Evolutionary conservation across 1,140 invertebrate species (phyloP).

Genomic region (Bursaphelenchus mucronatus): DNA sequence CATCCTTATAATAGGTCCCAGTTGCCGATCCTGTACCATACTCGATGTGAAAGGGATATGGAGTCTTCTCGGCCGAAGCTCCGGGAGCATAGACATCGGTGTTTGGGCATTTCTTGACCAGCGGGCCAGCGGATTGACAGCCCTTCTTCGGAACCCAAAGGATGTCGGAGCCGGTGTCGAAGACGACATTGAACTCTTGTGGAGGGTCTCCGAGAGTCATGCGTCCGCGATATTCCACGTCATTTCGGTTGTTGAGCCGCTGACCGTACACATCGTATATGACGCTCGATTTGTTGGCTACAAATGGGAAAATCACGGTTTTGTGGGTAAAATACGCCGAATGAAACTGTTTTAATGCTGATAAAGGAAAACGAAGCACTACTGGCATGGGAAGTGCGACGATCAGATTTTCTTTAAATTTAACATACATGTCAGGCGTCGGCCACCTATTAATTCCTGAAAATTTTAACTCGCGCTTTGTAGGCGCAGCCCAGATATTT

Average conservation of each 20-base stretch:
- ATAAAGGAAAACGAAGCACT: too few species aligned
- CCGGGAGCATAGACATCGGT: neutral
- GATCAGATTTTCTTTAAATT: too few species aligned
- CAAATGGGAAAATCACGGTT: neutral
- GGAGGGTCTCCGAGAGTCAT: slow-evolving; percentile 32
- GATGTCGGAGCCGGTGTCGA: slow-evolving; percentile 30
- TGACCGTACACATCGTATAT: slow-evolving; percentile 13
- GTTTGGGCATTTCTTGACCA: slow-evolving; percentile 7
- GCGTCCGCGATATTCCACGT: slow-evolving; percentile 28
- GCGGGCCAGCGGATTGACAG: neutral
- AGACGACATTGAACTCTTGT: slow-evolving; percentile 34
- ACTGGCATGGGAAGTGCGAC: too few species aligned
- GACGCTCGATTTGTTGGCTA: neutral
- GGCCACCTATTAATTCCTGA: too few species aligned
- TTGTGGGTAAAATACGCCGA: too few species aligned
- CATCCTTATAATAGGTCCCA: slow-evolving; percentile 1
- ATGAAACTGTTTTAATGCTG: too few species aligned
- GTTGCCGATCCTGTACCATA: slow-evolving; percentile 7
- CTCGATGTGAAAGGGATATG: neutral
- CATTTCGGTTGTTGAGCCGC: slow-evolving; percentile 6
- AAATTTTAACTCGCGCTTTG: too few species aligned
- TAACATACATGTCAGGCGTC: too few species aligned
- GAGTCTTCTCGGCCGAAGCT: neutral
- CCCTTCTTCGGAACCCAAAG: slow-evolving; percentile 14
- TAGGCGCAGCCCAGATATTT: too few species aligned